Conservation (phyloP, 2,888 invertebrate species). For the Psylliodes chrysocephalus region DNA sequence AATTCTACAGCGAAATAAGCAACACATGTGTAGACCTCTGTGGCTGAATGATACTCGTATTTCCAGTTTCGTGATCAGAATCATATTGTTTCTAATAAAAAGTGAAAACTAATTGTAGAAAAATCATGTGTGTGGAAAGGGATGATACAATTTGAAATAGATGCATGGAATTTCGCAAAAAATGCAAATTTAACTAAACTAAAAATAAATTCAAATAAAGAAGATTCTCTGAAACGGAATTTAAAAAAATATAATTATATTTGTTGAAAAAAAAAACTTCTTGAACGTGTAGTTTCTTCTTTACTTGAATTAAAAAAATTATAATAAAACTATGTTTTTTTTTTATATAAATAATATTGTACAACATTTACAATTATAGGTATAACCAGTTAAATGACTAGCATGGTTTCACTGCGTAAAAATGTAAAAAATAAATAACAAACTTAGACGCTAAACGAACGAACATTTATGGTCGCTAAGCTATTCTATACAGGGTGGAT, state of each 20-base stretch:
- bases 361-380: constrained; percentile 59
- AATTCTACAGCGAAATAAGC: too few species aligned
- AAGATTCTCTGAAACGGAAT: too few species aligned
- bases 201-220: not conserved
- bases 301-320: constrained; percentile 6
- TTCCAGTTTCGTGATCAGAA: too few species aligned
- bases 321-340: constrained; percentile 6
- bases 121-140: too few species aligned
- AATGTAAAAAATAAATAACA: constrained; percentile 59
- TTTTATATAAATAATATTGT: constrained; percentile 58
- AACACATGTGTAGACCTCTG: too few species aligned
- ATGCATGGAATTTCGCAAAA: not conserved
- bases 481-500: constrained; percentile 1
- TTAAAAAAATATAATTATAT: too few species aligned
- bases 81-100: too few species aligned
- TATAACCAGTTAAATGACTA: constrained; percentile 63
- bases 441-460: constrained; percentile 50
- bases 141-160: not conserved
- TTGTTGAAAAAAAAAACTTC: too few species aligned
- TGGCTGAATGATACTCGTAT: too few species aligned
- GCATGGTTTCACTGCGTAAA: constrained; percentile 60
- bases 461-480: constrained; percentile 38
- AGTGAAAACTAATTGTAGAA: too few species aligned
- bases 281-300: constrained; percentile 8
- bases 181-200: not conserved